A percentile compares a stretch with the other conserved stretches of the same genome.
Evolutionary conservation across 2,113 vertebrate species (phyloP).

Genomic region (Cercocebus atys): DNA sequence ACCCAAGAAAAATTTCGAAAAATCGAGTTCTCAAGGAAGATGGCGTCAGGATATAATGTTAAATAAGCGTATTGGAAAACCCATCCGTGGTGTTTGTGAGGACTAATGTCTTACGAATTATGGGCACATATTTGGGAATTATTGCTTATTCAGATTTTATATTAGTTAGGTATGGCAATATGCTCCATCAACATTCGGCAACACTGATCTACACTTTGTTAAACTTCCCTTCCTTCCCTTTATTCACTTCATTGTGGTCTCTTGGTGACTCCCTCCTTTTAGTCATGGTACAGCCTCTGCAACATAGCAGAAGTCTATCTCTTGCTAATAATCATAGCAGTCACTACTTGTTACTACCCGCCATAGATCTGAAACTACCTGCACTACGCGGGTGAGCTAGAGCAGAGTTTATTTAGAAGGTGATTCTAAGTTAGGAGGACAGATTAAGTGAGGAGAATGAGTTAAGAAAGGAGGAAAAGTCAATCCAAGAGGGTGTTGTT

Average conservation of each 20-base stretch:
- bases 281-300: not conserved
- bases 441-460: not conserved
- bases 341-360: not conserved
- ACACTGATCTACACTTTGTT: not conserved
- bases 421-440: not conserved
- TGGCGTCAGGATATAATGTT: too few species aligned
- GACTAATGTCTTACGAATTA: too few species aligned
- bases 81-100: not conserved
- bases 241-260: not conserved
- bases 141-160: too few species aligned
- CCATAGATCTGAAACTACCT: not conserved
- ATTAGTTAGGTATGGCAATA: fast-evolving
- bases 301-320: not conserved
- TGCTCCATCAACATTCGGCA: too few species aligned
- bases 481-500: fast-evolving
- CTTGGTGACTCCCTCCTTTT: not conserved
- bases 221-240: not conserved
- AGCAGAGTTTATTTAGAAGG: not conserved
- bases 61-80: too few species aligned
- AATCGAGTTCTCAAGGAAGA: too few species aligned
- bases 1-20: too few species aligned
- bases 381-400: fast-evolving
- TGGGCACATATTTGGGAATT: not conserved
- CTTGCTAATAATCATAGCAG: not conserved
- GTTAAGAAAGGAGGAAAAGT: not conserved